Conservation (phyloP, 2,888 invertebrate species). For the Carterocephalus palaemon region DNA sequence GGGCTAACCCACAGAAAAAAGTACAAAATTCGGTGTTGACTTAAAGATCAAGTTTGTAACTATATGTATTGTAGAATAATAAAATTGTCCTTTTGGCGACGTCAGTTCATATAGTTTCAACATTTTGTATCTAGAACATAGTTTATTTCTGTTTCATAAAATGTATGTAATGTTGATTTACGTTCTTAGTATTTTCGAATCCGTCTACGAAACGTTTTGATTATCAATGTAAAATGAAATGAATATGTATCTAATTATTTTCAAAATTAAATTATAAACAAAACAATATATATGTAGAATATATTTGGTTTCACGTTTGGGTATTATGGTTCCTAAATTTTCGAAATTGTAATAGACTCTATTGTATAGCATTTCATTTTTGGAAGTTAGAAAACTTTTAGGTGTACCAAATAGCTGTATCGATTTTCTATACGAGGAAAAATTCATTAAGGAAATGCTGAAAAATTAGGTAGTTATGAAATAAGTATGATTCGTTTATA, state of each 20-base stretch:
- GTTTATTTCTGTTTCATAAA: slow-evolving; percentile 66
- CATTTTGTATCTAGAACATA: slow-evolving; percentile 66
- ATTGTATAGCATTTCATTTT: slow-evolving; percentile 76
- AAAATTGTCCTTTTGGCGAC: slow-evolving; percentile 65
- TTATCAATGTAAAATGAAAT: slow-evolving; percentile 63
- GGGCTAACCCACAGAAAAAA: slow-evolving; percentile 71
- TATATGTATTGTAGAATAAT: slow-evolving; percentile 58
- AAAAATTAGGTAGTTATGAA: slow-evolving; percentile 69
- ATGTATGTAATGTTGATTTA: slow-evolving; percentile 62
- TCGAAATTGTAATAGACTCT: slow-evolving; percentile 79
- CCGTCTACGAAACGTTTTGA: slow-evolving; percentile 76
- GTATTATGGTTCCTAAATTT: slow-evolving; percentile 80
- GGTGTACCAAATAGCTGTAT: slow-evolving; percentile 77
- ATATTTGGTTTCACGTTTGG: slow-evolving; percentile 76
- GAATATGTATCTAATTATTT: slow-evolving; percentile 66
- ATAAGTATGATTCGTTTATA: slow-evolving; percentile 67
- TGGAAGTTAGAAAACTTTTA: slow-evolving; percentile 73
- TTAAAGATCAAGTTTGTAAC: slow-evolving; percentile 70
- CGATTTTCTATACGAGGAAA: slow-evolving; percentile 74
- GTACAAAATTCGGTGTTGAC: slow-evolving; percentile 79
- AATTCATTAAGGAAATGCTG: slow-evolving; percentile 70
- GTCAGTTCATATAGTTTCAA: slow-evolving; percentile 60
- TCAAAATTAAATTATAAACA: slow-evolving; percentile 74
- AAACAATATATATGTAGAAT: slow-evolving; percentile 67
- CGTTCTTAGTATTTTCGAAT: slow-evolving; percentile 69